Evolutionary conservation across 2,888 invertebrate species (phyloP).

Genomic region (Trachelus tabidus): DNA sequence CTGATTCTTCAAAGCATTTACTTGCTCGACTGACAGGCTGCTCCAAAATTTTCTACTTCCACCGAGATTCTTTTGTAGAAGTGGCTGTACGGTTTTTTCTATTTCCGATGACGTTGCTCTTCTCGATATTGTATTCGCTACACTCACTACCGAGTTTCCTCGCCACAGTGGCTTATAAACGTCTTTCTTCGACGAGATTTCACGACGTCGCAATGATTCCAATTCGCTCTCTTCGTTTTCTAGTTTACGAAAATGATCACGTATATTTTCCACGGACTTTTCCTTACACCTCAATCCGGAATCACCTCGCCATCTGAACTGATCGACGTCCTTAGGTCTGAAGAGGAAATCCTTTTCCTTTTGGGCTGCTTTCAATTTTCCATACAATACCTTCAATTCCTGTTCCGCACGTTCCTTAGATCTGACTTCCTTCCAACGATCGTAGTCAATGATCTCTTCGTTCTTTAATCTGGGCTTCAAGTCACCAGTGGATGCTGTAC

Average conservation of each 20-base stretch:
- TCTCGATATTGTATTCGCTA: slow-evolving; percentile 78
- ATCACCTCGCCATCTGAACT: slow-evolving; percentile 81
- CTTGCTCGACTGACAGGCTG: slow-evolving; percentile 86
- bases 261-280: slow-evolving; percentile 88
- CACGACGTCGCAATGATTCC: slow-evolving; percentile 65
- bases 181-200: slow-evolving; percentile 71
- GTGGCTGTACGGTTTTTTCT: slow-evolving; percentile 63
- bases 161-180: slow-evolving; percentile 86
- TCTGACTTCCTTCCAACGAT: slow-evolving; percentile 86
- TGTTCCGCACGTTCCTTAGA: slow-evolving; percentile 84
- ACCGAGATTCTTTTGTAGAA: slow-evolving; percentile 69
- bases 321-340: slow-evolving; percentile 79
- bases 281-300: slow-evolving; percentile 83
- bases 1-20: slow-evolving; percentile 82
- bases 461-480: slow-evolving; percentile 79
- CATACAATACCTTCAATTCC: slow-evolving; percentile 81
- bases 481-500: slow-evolving; percentile 77
- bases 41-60: slow-evolving; percentile 84
- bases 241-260: slow-evolving; percentile 79
- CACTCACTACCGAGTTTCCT: slow-evolving; percentile 83
- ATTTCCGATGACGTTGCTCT: slow-evolving; percentile 68
- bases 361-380: slow-evolving; percentile 82
- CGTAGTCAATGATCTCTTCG: slow-evolving; percentile 87
- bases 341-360: slow-evolving; percentile 87
- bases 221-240: slow-evolving; percentile 68